A percentile compares a stretch with the other conserved stretches of the same genome.
Conservation (phyloP, 2,888 invertebrate genomes). For the Oscheius sp. region DNA sequence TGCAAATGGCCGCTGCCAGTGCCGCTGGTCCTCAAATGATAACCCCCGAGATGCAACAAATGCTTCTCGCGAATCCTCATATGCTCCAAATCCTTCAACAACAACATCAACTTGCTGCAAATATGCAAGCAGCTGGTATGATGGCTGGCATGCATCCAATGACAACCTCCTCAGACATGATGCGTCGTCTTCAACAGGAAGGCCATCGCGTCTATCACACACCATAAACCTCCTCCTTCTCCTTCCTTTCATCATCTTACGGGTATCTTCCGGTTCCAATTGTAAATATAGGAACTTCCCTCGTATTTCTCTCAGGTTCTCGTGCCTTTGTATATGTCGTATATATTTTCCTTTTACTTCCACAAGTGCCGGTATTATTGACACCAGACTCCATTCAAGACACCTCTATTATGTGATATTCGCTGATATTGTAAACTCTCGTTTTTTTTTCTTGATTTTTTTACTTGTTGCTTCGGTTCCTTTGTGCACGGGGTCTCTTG, state of each 20-base stretch:
- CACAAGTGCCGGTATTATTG: background rate
- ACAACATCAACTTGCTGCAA: constrained; percentile 16
- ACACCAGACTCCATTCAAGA: background rate
- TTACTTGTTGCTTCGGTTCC: no score
- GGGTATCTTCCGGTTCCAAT: constrained; percentile 21
- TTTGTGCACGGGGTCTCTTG: no score
- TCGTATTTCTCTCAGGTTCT: constrained; percentile 21
- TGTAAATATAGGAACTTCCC: constrained; percentile 4
- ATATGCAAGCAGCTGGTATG: background rate
- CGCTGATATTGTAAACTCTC: no score
- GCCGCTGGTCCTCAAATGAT: constrained; percentile 7
- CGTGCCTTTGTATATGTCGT: constrained; percentile 1
- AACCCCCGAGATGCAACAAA: constrained; percentile 19
- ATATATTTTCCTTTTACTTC: background rate
- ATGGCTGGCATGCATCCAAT: constrained; percentile 4
- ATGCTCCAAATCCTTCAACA: constrained; percentile 30
- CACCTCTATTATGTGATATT: no score
- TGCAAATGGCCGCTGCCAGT: constrained; percentile 19
- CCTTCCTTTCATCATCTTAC: constrained; percentile 7
- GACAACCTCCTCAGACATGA: constrained; percentile 33
- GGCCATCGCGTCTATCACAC: constrained; percentile 20
- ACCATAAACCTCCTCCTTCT: background rate
- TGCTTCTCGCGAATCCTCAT: constrained; percentile 27
- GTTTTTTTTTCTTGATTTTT: no score
- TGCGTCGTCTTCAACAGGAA: constrained; percentile 36